phyloP scores from a whole-genome alignment of 2,797 vertebrate genomes.

The Pseudochaenichthys georgianus region DNA sequence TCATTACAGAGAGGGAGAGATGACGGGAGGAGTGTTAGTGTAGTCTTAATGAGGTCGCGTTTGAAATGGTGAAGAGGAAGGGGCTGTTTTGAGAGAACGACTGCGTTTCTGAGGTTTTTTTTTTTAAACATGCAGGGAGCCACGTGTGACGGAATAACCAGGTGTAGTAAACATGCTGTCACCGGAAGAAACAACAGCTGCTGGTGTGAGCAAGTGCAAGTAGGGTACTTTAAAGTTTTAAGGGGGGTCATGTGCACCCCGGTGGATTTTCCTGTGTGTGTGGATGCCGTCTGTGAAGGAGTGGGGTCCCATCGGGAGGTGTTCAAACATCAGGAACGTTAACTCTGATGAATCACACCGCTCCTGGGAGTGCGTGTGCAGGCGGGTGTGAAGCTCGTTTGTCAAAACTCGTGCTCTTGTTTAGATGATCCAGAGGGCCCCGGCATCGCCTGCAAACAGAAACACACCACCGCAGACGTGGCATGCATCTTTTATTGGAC shows the following conservation, averaged over 20 bases:
- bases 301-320: conserved; percentile 62
- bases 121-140: conserved; percentile 31
- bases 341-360: conserved; percentile 74
- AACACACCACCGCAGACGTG: conserved; percentile 53
- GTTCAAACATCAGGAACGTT: conserved; percentile 75
- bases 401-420: conserved; percentile 66
- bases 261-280: conserved; percentile 15
- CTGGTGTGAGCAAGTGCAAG: conserved; percentile 32
- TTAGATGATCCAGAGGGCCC: no score
- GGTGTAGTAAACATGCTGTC: conserved; percentile 69
- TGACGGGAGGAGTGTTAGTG: conserved; percentile 74
- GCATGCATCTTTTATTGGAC: conserved; percentile 76
- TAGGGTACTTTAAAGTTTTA: conserved; percentile 44
- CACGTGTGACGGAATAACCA: conserved; percentile 59
- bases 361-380: conserved; percentile 67
- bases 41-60: conserved; percentile 81
- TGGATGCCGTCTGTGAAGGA: conserved; percentile 33
- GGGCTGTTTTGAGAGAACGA: conserved; percentile 30
- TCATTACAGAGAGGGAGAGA: conserved; percentile 58
- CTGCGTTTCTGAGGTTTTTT: conserved; percentile 38
- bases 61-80: conserved; percentile 54
- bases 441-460: conserved; percentile 52
- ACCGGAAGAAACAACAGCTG: conserved; percentile 41
- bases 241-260: conserved; percentile 9
- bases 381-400: conserved; percentile 73